Evolutionary conservation across 2,797 vertebrate species (phyloP), one percentile per base, ranked within the genome.

Genomic region (Urophycis tenuis): DNA sequence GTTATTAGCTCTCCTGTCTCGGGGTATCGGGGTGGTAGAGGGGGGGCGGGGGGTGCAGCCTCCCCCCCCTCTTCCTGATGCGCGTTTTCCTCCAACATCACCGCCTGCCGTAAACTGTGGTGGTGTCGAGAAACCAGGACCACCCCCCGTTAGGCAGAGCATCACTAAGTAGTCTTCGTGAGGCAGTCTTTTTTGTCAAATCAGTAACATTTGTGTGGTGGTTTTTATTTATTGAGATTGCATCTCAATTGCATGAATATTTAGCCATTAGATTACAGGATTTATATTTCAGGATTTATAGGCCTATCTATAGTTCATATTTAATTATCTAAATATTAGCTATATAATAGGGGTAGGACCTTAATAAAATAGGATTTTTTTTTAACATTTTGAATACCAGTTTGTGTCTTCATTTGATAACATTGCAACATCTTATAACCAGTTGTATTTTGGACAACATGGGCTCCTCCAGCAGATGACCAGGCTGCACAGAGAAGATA

Each of bases 61-160:
- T 85, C 82, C 30, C 49, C 25, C 31, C 17, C 5, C 75, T 71
- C 72, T 85, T 88, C 84, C 85, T 84, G 83, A 1, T 53, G 90
- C 88, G 90, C 81, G 5, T 87, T 89, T 90, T 85, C 81, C 88
- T 92, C 90, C 90, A 91, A 49, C 91, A 90, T 91, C 91, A 91
- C 77, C 89, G 87, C 78, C 85, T 81, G 45, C 45, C 45, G 45
- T 53, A 53, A 22, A 7, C 19, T 53, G 19, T 17, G 45, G 22
- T 22, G 45, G 45, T 53, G 45, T 53, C 45, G 45, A 19, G 45
- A 53, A 53, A 53, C 19, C 64, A 69, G 5, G 10, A 25, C n/a
- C 6, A 30, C 29, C 64, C 64, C 25, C 64, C 64, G 25, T 29
- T 69, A 25, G 30, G 45, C 64, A 69, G 11, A 69, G 30, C 64